phyloP scores from a whole-genome alignment of 1,140 invertebrate genomes.

The Drosophila albomicans region DNA sequence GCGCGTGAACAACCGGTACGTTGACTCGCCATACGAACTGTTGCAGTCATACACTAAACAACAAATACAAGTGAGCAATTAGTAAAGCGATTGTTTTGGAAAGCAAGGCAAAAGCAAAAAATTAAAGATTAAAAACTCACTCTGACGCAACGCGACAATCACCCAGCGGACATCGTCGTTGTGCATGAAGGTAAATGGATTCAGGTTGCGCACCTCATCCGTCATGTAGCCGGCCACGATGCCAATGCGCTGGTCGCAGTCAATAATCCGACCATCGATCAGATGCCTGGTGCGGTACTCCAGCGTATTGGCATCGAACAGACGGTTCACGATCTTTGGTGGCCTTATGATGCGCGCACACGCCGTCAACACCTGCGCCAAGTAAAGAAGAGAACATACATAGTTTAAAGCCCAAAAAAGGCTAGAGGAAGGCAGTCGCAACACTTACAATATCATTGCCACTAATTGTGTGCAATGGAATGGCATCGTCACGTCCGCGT shows the following conservation, averaged over 20 bases:
- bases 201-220: slow-evolving; percentile 92
- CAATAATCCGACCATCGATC: slow-evolving; percentile 93
- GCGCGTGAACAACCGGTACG: slow-evolving; percentile 91
- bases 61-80: slow-evolving; percentile 25
- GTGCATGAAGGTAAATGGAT: slow-evolving; percentile 94
- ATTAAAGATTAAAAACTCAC: slow-evolving; percentile 86
- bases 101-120: no score
- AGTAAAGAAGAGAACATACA: no score
- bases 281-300: slow-evolving; percentile 94
- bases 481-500: slow-evolving; percentile 85
- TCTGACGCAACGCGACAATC: slow-evolving; percentile 92
- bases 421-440: background rate
- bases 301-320: slow-evolving; percentile 91
- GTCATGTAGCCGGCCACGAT: slow-evolving; percentile 94
- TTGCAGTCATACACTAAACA: slow-evolving; percentile 92
- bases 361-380: slow-evolving; percentile 88
- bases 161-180: slow-evolving; percentile 93
- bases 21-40: slow-evolving; percentile 91
- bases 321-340: slow-evolving; percentile 88
- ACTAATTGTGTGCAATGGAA: slow-evolving; percentile 85
- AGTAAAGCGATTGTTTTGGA: background rate
- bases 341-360: slow-evolving; percentile 88
- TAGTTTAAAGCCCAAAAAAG: background rate
- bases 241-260: slow-evolving; percentile 94
- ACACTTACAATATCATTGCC: slow-evolving; percentile 87